Conservation (phyloP, 2,113 vertebrate genomes). For the Psammodynastes pulverulentus region DNA sequence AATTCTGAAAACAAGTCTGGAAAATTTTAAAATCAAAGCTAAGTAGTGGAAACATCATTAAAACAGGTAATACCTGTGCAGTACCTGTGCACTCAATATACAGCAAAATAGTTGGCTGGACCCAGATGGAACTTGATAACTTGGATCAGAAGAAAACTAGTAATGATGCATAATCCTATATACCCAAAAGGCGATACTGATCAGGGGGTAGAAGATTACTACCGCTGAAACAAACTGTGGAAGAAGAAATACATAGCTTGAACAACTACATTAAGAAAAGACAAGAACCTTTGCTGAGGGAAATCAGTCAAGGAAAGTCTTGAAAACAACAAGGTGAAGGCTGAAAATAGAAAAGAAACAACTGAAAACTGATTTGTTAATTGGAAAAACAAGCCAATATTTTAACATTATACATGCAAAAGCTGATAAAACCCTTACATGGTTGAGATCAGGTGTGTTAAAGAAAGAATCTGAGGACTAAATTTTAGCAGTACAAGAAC, state of each 20-base stretch:
- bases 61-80: neutral
- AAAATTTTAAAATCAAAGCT: neutral
- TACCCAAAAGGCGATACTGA: too few species aligned
- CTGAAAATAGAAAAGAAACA: neutral
- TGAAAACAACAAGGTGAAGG: neutral
- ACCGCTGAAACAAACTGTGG: too few species aligned
- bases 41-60: neutral
- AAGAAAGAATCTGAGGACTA: neutral
- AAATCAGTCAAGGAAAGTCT: neutral
- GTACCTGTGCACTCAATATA: neutral
- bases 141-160: neutral
- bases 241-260: too few species aligned
- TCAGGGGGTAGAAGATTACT: too few species aligned
- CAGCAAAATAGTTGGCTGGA: neutral
- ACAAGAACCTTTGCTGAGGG: neutral
- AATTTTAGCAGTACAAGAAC: neutral
- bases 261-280: neutral
- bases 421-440: neutral
- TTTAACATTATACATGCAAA: neutral
- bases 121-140: neutral
- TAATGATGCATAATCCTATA: neutral
- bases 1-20: neutral
- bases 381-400: neutral
- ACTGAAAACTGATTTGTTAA: neutral
- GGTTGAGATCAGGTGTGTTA: neutral